Conservation (phyloP, 1,140 invertebrate genomes). For the Planococcus citri region DNA sequence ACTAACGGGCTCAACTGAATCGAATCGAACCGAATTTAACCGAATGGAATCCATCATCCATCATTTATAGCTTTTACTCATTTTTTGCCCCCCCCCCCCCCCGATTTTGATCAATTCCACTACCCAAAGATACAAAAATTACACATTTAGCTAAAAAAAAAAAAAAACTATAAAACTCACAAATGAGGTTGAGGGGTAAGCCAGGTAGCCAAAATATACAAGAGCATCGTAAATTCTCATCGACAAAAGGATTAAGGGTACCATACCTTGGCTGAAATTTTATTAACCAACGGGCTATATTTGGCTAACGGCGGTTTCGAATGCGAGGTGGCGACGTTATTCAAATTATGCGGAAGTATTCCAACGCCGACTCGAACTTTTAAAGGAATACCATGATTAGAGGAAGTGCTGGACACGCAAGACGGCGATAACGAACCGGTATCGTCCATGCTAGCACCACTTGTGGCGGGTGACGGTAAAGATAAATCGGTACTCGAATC, state of each 20-base stretch:
- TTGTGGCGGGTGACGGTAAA: slow-evolving; percentile 59
- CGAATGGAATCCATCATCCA: too few species aligned
- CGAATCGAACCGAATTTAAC: too few species aligned
- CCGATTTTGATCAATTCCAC: too few species aligned
- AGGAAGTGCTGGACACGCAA: not conserved
- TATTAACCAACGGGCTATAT: not conserved
- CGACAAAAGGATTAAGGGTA: not conserved
- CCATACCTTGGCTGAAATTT: slow-evolving; percentile 2
- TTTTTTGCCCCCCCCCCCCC: too few species aligned
- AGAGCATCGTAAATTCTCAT: not conserved
- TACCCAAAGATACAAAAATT: too few species aligned
- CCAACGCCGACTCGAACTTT: not conserved
- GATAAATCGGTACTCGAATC: slow-evolving; percentile 66
- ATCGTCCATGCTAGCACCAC: slow-evolving; percentile 53
- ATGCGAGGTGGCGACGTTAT: too few species aligned
- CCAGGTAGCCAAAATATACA: not conserved
- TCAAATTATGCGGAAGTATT: not conserved
- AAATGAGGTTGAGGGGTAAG: too few species aligned
- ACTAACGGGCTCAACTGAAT: too few species aligned
- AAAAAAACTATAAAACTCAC: too few species aligned
- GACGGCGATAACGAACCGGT: slow-evolving; percentile 33
- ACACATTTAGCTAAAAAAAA: too few species aligned
- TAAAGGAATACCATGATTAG: not conserved
- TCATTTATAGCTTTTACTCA: too few species aligned
- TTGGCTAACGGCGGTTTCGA: not conserved